Evolutionary conservation across 2,797 vertebrate genomes (phyloP).

Genomic region (Limosa lapponica): DNA sequence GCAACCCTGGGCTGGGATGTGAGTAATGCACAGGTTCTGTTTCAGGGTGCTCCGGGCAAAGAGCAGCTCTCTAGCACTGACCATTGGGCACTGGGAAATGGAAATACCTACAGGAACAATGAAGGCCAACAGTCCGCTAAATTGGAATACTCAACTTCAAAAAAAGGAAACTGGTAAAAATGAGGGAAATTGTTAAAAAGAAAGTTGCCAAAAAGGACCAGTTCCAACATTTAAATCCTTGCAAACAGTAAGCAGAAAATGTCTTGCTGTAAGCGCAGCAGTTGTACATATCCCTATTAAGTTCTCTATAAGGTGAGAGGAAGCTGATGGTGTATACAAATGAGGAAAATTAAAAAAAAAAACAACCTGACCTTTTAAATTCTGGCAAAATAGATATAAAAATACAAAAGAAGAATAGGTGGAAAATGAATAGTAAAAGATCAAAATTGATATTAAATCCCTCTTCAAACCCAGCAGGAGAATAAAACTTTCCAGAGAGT

Average conservation of each 20-base stretch:
- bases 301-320: background rate
- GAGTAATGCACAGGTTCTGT: background rate
- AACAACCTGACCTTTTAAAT: background rate
- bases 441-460: background rate
- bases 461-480: background rate
- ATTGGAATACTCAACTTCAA: background rate
- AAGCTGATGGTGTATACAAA: background rate
- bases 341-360: background rate
- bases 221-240: background rate
- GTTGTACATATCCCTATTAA: background rate
- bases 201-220: background rate
- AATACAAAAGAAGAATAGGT: background rate
- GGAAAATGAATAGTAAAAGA: background rate
- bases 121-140: background rate
- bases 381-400: background rate
- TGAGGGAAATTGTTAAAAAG: background rate
- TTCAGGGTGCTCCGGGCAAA: background rate
- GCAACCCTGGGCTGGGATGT: background rate
- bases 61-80: background rate
- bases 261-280: background rate
- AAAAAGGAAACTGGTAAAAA: background rate
- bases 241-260: background rate
- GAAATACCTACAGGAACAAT: background rate
- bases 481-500: background rate
- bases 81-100: background rate